Evolutionary conservation across 2,113 vertebrate genomes (phyloP).

Genomic region (Notarius quadriscutis): DNA sequence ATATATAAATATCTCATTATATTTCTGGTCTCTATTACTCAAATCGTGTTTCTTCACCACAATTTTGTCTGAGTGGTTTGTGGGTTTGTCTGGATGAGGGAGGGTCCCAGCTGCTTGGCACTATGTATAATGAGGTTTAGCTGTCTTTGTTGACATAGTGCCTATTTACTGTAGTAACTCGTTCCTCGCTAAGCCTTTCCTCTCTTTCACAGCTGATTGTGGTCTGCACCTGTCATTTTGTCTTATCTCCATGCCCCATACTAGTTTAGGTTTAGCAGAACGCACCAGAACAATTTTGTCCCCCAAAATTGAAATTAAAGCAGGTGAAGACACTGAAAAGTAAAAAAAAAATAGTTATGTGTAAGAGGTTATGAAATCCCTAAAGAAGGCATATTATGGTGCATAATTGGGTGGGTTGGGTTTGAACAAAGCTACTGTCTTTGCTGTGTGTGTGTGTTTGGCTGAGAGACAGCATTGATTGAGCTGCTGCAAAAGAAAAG

Average conservation of each 20-base stretch:
- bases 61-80: conserved; percentile 14
- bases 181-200: conserved; percentile 22
- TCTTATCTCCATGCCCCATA: not conserved
- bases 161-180: conserved; percentile 40
- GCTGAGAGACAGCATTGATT: not conserved
- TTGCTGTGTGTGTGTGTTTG: not conserved
- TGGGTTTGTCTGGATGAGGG: conserved; percentile 10
- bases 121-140: conserved; percentile 45
- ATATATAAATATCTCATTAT: not conserved
- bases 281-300: not conserved
- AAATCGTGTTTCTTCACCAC: not conserved
- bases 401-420: conserved; percentile 25
- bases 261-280: not conserved
- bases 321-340: not conserved
- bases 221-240: conserved; percentile 31
- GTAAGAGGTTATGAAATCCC: not conserved
- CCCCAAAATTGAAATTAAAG: not conserved
- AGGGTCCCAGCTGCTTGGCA: conserved; percentile 47
- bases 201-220: conserved; percentile 19
- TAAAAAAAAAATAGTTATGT: not conserved
- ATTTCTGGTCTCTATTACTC: not conserved
- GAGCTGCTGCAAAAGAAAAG: not conserved
- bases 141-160: conserved; percentile 45
- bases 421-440: not conserved
- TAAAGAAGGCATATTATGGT: not conserved